Evolutionary conservation across 1,140 invertebrate genomes (phyloP).

Genomic region (Penaeus vannamei): DNA sequence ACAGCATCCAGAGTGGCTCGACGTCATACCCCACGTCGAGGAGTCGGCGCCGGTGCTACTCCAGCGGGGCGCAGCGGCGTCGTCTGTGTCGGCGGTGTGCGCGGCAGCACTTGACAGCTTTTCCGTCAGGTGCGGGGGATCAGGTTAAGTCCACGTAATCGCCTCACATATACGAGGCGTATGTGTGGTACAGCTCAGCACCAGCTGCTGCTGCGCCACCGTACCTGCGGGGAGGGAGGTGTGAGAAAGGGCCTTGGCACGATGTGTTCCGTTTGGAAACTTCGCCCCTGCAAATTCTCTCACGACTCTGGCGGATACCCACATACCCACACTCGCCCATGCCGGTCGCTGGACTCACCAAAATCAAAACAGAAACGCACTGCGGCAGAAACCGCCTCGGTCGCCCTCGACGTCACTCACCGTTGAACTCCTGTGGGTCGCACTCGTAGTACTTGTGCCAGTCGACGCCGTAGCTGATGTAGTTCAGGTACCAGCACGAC

Average conservation of each 20-base stretch:
- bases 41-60: slow-evolving; percentile 89
- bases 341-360: too few species aligned
- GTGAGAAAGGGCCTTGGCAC: not conserved
- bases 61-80: slow-evolving; percentile 77
- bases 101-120: slow-evolving; percentile 81
- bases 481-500: slow-evolving; percentile 89
- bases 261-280: not conserved
- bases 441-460: slow-evolving; percentile 85
- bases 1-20: slow-evolving; percentile 74
- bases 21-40: slow-evolving; percentile 81
- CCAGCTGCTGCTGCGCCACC: slow-evolving; percentile 64
- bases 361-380: not conserved
- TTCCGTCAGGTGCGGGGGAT: slow-evolving; percentile 83
- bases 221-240: slow-evolving; percentile 45
- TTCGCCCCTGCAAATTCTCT: too few species aligned
- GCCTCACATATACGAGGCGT: too few species aligned
- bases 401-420: slow-evolving; percentile 62
- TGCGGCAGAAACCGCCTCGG: too few species aligned
- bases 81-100: slow-evolving; percentile 73
- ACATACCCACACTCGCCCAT: too few species aligned
- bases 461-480: slow-evolving; percentile 80
- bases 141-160: slow-evolving; percentile 84
- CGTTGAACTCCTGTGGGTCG: slow-evolving; percentile 81
- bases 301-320: too few species aligned
- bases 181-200: slow-evolving; percentile 87